Conservation (phyloP, 64 coral and sea anemone genomes). For the Catalaphyllia jardinei region DNA sequence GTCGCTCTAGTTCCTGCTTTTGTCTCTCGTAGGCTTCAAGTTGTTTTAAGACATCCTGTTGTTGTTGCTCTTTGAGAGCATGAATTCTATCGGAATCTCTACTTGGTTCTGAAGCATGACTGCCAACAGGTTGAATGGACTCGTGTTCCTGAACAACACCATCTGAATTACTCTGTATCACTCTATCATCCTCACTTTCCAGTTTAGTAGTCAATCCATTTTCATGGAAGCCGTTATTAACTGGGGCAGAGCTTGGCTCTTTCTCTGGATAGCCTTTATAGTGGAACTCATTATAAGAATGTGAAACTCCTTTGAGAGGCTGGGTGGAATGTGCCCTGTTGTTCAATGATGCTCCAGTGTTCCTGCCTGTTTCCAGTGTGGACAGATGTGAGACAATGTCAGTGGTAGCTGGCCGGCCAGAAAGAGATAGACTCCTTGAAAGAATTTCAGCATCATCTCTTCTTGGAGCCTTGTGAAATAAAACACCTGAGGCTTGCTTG, state of each 20-base stretch:
- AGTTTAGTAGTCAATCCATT: not conserved
- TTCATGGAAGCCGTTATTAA: not conserved
- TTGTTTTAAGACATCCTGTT: conserved; percentile 64
- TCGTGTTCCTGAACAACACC: conserved; percentile 1
- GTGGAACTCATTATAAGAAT: conserved; percentile 76
- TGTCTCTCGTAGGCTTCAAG: conserved; percentile 75
- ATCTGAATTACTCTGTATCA: not conserved
- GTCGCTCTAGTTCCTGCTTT: conserved; percentile 58
- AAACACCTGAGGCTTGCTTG: not conserved
- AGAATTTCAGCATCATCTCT: conserved; percentile 73
- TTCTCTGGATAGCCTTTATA: conserved; percentile 35
- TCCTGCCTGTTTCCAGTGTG: conserved; percentile 23
- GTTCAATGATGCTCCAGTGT: not conserved
- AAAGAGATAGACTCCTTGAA: conserved; percentile 75
- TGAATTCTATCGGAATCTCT: conserved; percentile 39
- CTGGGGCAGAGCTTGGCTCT: not conserved
- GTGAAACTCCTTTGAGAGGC: conserved; percentile 59
- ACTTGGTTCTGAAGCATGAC: not conserved
- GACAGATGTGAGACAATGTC: conserved; percentile 55
- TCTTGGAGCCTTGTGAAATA: conserved; percentile 35
- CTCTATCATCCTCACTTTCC: not conserved
- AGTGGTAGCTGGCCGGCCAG: conserved; percentile 70
- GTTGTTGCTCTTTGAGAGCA: conserved; percentile 66
- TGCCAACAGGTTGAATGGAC: not conserved
- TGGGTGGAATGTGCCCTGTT: not conserved